Base-by-base conservation (phyloP, 1,140 invertebrate genomes). In the Agrilus planipennis region DNA sequence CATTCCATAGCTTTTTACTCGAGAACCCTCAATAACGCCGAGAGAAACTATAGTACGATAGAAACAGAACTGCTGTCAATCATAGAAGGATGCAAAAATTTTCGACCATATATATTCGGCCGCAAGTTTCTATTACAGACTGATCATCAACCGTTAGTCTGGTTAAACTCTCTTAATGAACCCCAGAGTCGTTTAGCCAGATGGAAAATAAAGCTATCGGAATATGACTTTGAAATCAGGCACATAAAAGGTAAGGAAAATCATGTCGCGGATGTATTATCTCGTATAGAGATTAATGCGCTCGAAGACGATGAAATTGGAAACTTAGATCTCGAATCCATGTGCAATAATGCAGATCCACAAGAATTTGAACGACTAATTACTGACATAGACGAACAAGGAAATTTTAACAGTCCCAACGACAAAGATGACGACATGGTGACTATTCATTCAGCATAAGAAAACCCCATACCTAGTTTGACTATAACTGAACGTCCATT, bases 31-130 rank as follows among this genome's bases (percentile, higher is more conserved):
- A 29, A 47, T 11, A 51, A 46, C 16, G 41, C 45, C 0, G 50
- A 58, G 46, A 10, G 38, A 31, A 67, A 69, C 25, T 71, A 68
- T 39, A 44, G 45, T 0, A 52, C 55, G 3, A 67, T 63, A 1
- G 64, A 74, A 50, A 48, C 53, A 37, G 70, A 73, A 59, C 60
- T 58, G 32, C 44, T 71, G 15, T 63, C 63, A 0, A 49, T 71
- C 9, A 20, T 72, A 0, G 55, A 53, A 44, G 54, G 55, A 5
- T 50, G 72, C 2, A 49, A 66, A 38, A 57, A 65, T 38, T 67
- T 65, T 44, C 23, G 53, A 17, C 46, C 47, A 16, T 72, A 61
- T 49, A 39, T 73, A 4, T 56, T 63, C 39, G 60, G 58, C 4
- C 53, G 41, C 11, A 40, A 60, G 5, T 70, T 75, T 41, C 58